Evolutionary conservation across 2,113 vertebrate species (phyloP), one percentile per base, ranked within the genome.

Genomic region (Okapia johnstoni): DNA sequence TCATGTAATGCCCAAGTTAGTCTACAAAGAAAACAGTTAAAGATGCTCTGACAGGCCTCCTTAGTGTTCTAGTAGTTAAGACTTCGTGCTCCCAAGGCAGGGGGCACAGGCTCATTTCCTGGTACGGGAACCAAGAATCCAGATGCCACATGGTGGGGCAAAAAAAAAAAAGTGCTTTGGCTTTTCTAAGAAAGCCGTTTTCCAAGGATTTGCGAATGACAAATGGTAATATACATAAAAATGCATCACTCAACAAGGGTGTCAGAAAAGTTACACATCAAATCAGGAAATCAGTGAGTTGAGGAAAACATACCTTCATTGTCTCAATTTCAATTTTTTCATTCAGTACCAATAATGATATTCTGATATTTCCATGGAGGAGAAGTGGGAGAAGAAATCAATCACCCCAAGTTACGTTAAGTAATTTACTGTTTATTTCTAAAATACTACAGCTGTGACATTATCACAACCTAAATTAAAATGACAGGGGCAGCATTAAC

Each of bases 351-450:
- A 84, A 13, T 55, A 88, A 87, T 30, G 16, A 87, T 48, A 76
- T 46, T 94, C 23, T 83, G 28, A 86, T 81, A 90, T 36, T 70
- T 23, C 5, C 15, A 60, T 23, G 3, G 46, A 17, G 7, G 58
- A 93, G 54, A 85, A 79, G 80, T 57, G 6, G 40, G 40, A 50
- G 33, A 57, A 91, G 58, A 66, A 86, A 93, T 84, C 16, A 86
- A 46, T 33, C n/a, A 88, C 48, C 25, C 21, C 21, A 88, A 77
- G 55, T 63, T 86, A 89, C 11, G 16, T 17, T 17, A 60, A 90
- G 36, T 26, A 93, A 85, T 87, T 66, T 90, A 96, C 13, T 58
- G 90, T 89, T 93, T 90, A 85, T 81, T 94, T 94, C 52, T 90
- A 58, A 81, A 52, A 73, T 60, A 40, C 48, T 95, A 61, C 3